Percentiles rank a stretch among this genome's conserved stretches.
phyloP scores from a whole-genome alignment of 2,888 invertebrate species.

The Synanthedon andrenaeformis region DNA sequence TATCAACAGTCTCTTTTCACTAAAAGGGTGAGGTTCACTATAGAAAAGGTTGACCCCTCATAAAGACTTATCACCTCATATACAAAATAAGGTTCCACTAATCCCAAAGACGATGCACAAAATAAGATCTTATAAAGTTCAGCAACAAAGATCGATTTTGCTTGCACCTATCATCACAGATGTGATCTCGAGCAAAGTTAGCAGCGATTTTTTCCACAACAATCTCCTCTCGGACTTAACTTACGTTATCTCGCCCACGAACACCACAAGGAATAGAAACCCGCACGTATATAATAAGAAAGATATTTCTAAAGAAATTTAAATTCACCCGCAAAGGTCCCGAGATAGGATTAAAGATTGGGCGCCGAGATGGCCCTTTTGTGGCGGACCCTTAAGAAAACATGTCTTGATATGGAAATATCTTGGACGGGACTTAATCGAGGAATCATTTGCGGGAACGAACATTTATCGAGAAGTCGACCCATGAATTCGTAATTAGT shows the following conservation, averaged over 20 bases:
- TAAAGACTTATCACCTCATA: constrained; percentile 72
- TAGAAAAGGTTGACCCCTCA: constrained; percentile 72
- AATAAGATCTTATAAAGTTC: constrained; percentile 26
- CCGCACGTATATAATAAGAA: constrained; percentile 70
- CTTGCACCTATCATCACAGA: constrained; percentile 26
- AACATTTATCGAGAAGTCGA: constrained; percentile 57
- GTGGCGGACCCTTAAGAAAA: constrained; percentile 70
- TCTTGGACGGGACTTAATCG: constrained; percentile 59
- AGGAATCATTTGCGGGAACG: constrained; percentile 63
- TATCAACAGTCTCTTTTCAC: constrained; percentile 71
- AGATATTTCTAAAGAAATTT: constrained; percentile 72
- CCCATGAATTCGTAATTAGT: constrained; percentile 57
- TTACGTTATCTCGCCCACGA: constrained; percentile 68
- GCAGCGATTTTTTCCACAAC: constrained; percentile 68
- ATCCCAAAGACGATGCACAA: constrained; percentile 35
- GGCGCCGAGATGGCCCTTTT: constrained; percentile 68
- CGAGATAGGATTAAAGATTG: constrained; percentile 72
- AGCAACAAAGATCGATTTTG: constrained; percentile 43
- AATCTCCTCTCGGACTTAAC: constrained; percentile 69
- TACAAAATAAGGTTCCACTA: constrained; percentile 69
- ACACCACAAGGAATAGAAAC: constrained; percentile 66
- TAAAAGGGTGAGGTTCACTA: constrained; percentile 68
- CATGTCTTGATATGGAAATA: constrained; percentile 71
- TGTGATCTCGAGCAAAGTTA: constrained; percentile 61
- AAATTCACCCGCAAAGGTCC: constrained; percentile 69